Conservation (phyloP, 1,140 invertebrate species). For the Caenorhabditis remanei region DNA sequence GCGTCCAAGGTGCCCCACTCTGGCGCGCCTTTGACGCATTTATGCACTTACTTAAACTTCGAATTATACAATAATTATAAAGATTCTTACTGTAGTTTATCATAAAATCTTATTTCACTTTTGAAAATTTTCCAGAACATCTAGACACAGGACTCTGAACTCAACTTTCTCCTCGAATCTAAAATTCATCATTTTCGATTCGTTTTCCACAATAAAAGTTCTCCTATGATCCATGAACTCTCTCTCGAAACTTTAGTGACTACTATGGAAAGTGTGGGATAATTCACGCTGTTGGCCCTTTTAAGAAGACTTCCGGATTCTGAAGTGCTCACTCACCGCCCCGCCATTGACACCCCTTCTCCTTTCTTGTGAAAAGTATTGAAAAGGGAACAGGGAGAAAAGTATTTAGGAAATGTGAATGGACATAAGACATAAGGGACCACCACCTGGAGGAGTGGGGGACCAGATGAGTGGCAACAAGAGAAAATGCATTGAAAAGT, state of each 20-base stretch:
- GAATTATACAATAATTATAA: too few species aligned
- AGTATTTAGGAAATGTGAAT: conserved; percentile 35
- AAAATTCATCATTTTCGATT: too few species aligned
- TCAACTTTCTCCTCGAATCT: too few species aligned
- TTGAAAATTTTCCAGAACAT: too few species aligned
- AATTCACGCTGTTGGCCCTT: background rate
- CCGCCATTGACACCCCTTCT: background rate
- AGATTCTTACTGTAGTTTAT: too few species aligned
- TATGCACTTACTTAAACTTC: too few species aligned
- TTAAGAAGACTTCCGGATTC: conserved; percentile 49
- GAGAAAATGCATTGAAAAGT: conserved; percentile 6
- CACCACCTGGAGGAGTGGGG: background rate
- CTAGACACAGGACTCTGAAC: too few species aligned
- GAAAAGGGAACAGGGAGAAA: background rate
- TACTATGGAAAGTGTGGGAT: conserved; percentile 42
- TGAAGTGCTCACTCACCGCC: conserved; percentile 17
- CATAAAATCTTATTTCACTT: too few species aligned
- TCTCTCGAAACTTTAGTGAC: conserved; percentile 3
- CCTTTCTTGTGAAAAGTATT: background rate
- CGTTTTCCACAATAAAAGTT: background rate
- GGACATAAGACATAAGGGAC: background rate
- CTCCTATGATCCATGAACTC: background rate
- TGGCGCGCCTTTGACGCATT: too few species aligned
- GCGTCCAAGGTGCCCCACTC: too few species aligned
- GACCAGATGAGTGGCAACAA: background rate